Evolutionary conservation across 2,113 vertebrate genomes (phyloP).

Genomic region (Lepisosteus oculatus): DNA sequence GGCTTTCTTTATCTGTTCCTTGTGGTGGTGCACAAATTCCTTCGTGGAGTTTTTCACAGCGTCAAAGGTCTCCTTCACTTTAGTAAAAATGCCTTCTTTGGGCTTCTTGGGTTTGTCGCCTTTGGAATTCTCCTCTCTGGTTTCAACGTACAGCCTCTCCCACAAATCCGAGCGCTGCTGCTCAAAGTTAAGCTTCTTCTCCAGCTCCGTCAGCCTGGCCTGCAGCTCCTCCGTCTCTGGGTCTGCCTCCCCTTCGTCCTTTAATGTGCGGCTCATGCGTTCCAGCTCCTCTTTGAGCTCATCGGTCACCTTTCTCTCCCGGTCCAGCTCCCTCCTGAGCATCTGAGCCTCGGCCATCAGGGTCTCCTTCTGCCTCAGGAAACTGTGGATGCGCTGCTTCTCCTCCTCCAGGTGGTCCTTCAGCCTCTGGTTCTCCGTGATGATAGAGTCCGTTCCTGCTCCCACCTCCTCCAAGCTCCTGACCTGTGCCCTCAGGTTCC

Average conservation of each 20-base stretch:
- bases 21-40: conserved; percentile 94
- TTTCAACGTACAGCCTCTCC: conserved; percentile 91
- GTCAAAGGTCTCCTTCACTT: conserved; percentile 90
- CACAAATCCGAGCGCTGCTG: conserved; percentile 94
- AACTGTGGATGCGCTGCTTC: conserved; percentile 64
- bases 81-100: conserved; percentile 78
- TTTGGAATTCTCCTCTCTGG: conserved; percentile 70
- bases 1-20: conserved; percentile 95
- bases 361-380: conserved; percentile 72
- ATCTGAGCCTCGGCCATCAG: conserved; percentile 74
- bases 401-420: conserved; percentile 80
- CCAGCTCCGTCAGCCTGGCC: conserved; percentile 73
- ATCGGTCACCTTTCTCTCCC: conserved; percentile 66
- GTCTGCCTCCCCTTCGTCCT: conserved; percentile 21
- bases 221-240: conserved; percentile 65
- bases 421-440: conserved; percentile 79
- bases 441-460: conserved; percentile 61
- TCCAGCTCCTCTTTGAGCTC: conserved; percentile 72
- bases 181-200: conserved; percentile 85
- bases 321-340: conserved; percentile 76
- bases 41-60: conserved; percentile 97
- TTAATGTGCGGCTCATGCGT: conserved; percentile 49
- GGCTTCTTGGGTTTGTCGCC: conserved; percentile 71
- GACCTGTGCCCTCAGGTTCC: conserved; percentile 73
- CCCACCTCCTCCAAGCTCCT: conserved; percentile 72